phyloP scores from a whole-genome alignment of 1,140 invertebrate genomes.

The Dendroctonus valens region DNA sequence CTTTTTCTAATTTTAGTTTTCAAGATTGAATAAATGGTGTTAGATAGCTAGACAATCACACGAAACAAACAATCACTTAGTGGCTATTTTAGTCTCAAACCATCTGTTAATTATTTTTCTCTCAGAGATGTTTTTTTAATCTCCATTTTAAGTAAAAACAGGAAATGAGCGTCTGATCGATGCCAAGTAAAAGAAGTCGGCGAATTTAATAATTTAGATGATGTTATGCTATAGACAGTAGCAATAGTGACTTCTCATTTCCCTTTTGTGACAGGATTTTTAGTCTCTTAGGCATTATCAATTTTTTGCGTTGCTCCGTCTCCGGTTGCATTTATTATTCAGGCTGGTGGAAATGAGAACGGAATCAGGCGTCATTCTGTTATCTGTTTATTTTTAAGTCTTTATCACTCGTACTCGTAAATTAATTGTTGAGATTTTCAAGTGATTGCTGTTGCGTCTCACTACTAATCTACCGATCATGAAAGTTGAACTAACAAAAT shows the following conservation, averaged over 20 bases:
- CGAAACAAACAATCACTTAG: too few relatives aligned
- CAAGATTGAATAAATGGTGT: too few relatives aligned
- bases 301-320: constrained; percentile 25
- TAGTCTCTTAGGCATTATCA: constrained; percentile 35
- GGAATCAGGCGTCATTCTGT: constrained; percentile 31
- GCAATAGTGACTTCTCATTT: constrained; percentile 35
- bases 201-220: constrained; percentile 30
- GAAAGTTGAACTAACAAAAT: too few relatives aligned
- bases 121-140: not conserved
- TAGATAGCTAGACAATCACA: too few relatives aligned
- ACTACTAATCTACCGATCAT: too few relatives aligned
- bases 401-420: too few relatives aligned
- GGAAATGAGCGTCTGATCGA: constrained; percentile 25
- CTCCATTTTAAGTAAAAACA: constrained; percentile 18
- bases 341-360: constrained; percentile 36
- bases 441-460: too few relatives aligned
- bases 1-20: too few relatives aligned
- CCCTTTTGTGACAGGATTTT: constrained; percentile 34
- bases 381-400: constrained; percentile 7
- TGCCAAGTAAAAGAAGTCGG: constrained; percentile 10
- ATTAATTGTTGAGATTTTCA: too few relatives aligned
- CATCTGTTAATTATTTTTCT: too few relatives aligned
- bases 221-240: constrained; percentile 30
- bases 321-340: constrained; percentile 36
- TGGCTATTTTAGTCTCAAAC: too few relatives aligned